These are phyloP conservation scores for Phaethon lepturus DNA, from an alignment of 2,113 vertebrate genomes.

Conservation along the genomic window DNA sequence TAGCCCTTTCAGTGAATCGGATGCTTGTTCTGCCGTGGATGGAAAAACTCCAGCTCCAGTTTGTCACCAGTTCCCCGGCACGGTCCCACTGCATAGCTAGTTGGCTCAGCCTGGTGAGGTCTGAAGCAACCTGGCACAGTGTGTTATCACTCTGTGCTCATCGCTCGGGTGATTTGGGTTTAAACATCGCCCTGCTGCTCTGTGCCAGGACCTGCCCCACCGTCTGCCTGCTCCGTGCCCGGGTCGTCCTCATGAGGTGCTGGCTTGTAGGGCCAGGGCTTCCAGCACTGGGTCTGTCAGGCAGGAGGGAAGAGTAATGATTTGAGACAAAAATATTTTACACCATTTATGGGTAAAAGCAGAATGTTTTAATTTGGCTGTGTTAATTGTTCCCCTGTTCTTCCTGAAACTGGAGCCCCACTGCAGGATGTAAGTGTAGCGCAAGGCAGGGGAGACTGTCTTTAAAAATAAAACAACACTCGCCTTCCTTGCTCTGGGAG, in stretches of 20 bases:
- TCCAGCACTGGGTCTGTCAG: background rate
- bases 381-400: background rate
- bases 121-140: background rate
- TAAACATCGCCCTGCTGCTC: background rate
- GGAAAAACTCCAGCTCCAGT: background rate
- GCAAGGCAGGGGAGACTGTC: background rate
- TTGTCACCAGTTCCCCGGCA: rapidly evolving
- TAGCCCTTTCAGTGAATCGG: background rate
- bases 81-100: background rate
- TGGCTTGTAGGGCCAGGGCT: background rate
- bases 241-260: background rate
- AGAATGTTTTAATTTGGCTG: background rate
- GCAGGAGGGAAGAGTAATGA: background rate
- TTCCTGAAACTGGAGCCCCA: background rate
- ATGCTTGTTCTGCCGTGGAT: background rate
- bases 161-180: background rate
- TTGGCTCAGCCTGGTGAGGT: background rate
- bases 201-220: background rate
- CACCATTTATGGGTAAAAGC: background rate
- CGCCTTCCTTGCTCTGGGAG: background rate
- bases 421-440: background rate
- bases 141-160: background rate
- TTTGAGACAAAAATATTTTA: background rate
- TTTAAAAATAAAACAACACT: background rate
- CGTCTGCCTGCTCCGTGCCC: background rate